Conservation (phyloP, 2,888 invertebrate genomes). For the Diaphora mendica region DNA sequence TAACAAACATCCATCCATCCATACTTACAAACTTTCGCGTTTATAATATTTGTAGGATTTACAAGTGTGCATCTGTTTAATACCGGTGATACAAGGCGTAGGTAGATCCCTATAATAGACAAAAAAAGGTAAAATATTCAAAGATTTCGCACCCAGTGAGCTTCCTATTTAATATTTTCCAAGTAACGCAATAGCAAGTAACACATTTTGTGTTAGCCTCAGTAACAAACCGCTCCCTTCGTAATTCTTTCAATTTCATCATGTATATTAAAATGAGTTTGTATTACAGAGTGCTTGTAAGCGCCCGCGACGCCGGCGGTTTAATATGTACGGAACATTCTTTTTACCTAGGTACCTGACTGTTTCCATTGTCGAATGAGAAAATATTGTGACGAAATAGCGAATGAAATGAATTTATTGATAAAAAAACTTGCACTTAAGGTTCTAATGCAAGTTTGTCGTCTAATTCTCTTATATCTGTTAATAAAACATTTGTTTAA, state of each 20-base stretch:
- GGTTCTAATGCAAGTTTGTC: neutral
- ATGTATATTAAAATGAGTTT: slow-evolving; percentile 84
- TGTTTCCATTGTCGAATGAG: slow-evolving; percentile 56
- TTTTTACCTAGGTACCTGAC: slow-evolving; percentile 72
- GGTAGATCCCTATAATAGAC: neutral
- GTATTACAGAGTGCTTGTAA: slow-evolving; percentile 71
- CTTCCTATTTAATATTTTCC: slow-evolving; percentile 30
- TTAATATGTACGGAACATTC: slow-evolving; percentile 81
- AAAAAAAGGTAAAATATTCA: neutral
- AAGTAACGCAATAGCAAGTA: slow-evolving; percentile 37
- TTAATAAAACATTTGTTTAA: fast-evolving
- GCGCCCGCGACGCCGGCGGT: slow-evolving; percentile 48
- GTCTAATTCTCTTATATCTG: neutral
- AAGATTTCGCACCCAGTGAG: neutral
- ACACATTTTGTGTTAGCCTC: slow-evolving; percentile 48
- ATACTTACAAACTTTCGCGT: no score
- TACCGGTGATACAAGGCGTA: neutral
- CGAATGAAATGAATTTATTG: neutral
- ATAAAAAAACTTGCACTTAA: neutral
- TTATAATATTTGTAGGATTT: no score
- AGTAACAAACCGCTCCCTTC: slow-evolving; percentile 52
- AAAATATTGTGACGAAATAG: neutral
- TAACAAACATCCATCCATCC: no score
- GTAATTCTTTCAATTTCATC: slow-evolving; percentile 84
- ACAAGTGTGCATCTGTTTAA: neutral